These are phyloP conservation scores for Gerosis bhagava DNA, from an alignment of 2,888 invertebrate species.

Conservation along the genomic window DNA sequence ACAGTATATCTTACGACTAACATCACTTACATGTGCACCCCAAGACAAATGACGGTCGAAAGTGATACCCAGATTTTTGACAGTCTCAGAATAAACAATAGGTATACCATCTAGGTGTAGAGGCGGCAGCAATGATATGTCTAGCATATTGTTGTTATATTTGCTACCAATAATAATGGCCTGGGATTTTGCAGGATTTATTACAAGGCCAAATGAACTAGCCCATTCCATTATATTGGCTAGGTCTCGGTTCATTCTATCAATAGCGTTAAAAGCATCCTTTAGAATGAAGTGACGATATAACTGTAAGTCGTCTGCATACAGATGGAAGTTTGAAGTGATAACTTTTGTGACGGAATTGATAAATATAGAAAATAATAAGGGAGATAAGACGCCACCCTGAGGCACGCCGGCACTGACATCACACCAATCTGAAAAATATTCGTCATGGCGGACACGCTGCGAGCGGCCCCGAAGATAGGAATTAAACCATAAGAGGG, in stretches of 20 bases:
- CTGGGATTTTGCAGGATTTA: background rate
- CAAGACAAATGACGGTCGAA: background rate
- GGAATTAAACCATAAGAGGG: background rate
- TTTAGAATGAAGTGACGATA: background rate
- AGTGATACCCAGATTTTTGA: background rate
- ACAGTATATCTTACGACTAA: background rate
- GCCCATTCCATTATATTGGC: background rate
- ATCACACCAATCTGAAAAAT: background rate
- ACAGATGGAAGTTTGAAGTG: background rate
- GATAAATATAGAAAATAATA: background rate
- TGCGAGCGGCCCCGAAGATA: conserved; percentile 5
- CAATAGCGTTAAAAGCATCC: background rate
- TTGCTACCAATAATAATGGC: background rate
- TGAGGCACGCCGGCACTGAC: background rate
- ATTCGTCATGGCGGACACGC: background rate
- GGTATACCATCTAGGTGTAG: background rate
- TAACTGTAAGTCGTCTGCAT: conserved; percentile 4
- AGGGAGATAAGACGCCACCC: background rate
- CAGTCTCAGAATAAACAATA: background rate
- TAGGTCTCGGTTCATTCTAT: background rate
- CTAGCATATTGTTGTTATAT: background rate
- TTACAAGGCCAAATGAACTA: background rate
- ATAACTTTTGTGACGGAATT: background rate
- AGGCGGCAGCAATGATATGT: background rate
- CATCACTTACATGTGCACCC: background rate